Evolutionary conservation across 2,797 vertebrate genomes (phyloP), one percentile per base, ranked within the genome.

Genomic region (Peromyscus attwateri): DNA sequence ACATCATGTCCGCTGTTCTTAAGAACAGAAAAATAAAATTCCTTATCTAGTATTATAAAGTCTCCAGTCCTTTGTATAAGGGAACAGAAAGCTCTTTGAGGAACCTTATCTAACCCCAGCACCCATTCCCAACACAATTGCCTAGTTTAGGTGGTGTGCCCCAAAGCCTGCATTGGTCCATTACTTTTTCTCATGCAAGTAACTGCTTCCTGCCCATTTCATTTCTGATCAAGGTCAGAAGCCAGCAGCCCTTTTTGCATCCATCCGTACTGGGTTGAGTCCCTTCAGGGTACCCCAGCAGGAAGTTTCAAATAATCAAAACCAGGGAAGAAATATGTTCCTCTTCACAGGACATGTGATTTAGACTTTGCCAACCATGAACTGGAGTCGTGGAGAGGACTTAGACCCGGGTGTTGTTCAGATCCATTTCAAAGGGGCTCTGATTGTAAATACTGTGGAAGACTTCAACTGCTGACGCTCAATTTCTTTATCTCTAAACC

Each of bases 11-110:
- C 40, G 17, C 40, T 81, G 55, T 89, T 66, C 87, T 92, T 27
- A 95, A 79, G 23, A 87, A 88, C 11, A 93, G 75, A 92, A 94
- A 96, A 94, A 64, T 75, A 84, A 92, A 93, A 89, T 75, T 81
- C 52, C 81, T 83, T 68, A 91, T 64, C 25, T 81, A 19, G 12
- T 89, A 83, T 79, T 46, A 76, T 34, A 34, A 94, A 89, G 70
- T 76, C 23, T 82, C 37, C 73, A 66, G 64, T 85, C 9, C 52
- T 92, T 96, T 66, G 62, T 92, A 60, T 19, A 93, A 94, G 46
- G 43, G 57, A 80, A 91, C 8, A 85, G 73, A 79, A 55, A 9
- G 25, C 6, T 55, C 57, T 90, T 4, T 5, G 60, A 60, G 49
- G 62, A 68, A 40, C 25, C 37, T 3, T 52, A 4, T 66, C 8